These are phyloP conservation scores for Lytechinus variegatus DNA, from an alignment of 35 echinoderm and acorn worm genomes.

Conservation along the genomic window DNA sequence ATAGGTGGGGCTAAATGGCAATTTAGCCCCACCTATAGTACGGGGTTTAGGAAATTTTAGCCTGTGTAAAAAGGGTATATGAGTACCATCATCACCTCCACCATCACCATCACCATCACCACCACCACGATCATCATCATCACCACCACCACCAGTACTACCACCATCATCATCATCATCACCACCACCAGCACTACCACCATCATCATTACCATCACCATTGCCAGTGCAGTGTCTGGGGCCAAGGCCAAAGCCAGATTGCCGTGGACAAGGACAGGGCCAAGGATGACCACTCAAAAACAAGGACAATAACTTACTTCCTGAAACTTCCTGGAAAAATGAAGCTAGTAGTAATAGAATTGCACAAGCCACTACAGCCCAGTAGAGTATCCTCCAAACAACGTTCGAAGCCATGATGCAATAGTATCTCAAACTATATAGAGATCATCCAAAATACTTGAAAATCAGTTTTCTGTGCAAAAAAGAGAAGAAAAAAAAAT, in stretches of 20 bases:
- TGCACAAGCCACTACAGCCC: background rate
- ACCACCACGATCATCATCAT: background rate
- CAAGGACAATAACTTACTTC: background rate
- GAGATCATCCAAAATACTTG: no score
- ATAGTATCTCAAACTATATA: background rate
- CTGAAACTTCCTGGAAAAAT: background rate
- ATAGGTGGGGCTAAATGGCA: no score
- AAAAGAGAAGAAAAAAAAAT: background rate
- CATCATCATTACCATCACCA: no score
- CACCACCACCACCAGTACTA: background rate
- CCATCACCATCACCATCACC: background rate
- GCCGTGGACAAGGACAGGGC: no score
- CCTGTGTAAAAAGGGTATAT: no score
- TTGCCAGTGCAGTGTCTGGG: no score
- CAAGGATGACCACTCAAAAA: no score
- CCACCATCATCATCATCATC: background rate
- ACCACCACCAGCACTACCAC: background rate
- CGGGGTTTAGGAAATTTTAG: no score
- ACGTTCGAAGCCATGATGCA: background rate
- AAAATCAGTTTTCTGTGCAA: background rate
- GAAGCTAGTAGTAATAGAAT: background rate
- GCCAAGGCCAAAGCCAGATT: no score
- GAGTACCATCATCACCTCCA: background rate
- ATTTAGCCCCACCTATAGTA: no score
- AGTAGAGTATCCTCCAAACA: background rate